phyloP scores from a whole-genome alignment of 2,113 vertebrate species.

The Hemiprocne comata region DNA sequence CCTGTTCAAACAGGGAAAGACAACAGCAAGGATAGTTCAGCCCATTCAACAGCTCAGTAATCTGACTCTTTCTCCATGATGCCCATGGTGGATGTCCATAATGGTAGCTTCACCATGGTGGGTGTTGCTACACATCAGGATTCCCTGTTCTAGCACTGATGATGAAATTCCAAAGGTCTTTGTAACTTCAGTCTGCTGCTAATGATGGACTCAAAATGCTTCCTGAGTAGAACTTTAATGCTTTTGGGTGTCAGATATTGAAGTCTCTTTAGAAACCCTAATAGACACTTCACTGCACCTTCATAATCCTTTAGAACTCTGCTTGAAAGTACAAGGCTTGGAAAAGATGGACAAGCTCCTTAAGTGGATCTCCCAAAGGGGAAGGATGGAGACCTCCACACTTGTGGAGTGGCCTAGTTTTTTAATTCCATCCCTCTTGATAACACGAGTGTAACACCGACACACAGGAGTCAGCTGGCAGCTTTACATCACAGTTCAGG shows the following conservation, averaged over 20 bases:
- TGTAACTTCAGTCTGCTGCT: neutral
- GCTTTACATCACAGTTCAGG: neutral
- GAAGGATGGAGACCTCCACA: neutral
- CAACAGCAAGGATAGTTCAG: neutral
- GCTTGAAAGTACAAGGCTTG: neutral
- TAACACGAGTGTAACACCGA: no score
- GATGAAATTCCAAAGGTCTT: neutral
- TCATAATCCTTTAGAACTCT: neutral
- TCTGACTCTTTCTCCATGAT: neutral
- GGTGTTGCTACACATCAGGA: accelerated
- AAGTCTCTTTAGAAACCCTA: neutral
- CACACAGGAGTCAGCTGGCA: accelerated
- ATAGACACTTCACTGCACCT: neutral
- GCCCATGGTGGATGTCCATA: neutral
- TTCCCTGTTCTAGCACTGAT: neutral
- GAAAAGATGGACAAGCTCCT: neutral
- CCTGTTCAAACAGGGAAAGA: neutral
- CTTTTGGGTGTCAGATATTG: neutral
- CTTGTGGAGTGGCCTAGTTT: neutral
- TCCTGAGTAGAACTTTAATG: neutral
- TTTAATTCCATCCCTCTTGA: neutral
- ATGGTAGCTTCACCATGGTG: neutral
- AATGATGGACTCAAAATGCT: accelerated
- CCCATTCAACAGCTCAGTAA: neutral
- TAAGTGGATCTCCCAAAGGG: neutral